These are phyloP conservation scores for Tolypeutes matacus DNA, from an alignment of 2,797 vertebrate species.

Conservation along the genomic window DNA sequence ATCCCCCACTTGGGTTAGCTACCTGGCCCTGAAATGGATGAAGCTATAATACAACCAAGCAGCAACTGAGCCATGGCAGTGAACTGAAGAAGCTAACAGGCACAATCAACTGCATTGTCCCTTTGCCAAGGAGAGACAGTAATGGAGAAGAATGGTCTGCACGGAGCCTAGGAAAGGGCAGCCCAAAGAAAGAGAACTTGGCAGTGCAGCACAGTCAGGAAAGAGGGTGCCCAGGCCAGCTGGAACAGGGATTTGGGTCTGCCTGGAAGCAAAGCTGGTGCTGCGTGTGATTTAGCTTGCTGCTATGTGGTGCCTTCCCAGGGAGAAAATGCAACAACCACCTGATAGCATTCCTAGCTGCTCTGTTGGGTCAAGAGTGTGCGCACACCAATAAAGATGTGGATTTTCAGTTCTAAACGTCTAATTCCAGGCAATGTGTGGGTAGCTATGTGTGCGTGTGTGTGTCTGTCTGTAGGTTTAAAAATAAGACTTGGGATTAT, in stretches of 20 bases:
- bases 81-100: neutral
- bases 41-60: neutral
- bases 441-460: no score
- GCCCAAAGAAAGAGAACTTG: neutral
- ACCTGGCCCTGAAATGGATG: neutral
- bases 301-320: neutral
- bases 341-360: neutral
- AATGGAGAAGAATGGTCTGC: neutral
- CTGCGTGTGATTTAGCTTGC: neutral
- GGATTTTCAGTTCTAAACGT: neutral
- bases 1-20: neutral
- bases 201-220: neutral
- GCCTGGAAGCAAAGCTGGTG: neutral
- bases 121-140: neutral
- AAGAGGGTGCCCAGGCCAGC: neutral
- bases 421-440: neutral
- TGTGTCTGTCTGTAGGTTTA: neutral
- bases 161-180: neutral
- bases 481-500: constrained; percentile 33
- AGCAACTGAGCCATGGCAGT: neutral
- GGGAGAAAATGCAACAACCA: neutral
- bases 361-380: neutral
- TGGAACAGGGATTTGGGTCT: neutral
- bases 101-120: neutral
- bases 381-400: neutral